Percentiles rank a stretch among this genome's conserved stretches.
phyloP scores from a whole-genome alignment of 2,113 vertebrate genomes.

The Morone chrysops region DNA sequence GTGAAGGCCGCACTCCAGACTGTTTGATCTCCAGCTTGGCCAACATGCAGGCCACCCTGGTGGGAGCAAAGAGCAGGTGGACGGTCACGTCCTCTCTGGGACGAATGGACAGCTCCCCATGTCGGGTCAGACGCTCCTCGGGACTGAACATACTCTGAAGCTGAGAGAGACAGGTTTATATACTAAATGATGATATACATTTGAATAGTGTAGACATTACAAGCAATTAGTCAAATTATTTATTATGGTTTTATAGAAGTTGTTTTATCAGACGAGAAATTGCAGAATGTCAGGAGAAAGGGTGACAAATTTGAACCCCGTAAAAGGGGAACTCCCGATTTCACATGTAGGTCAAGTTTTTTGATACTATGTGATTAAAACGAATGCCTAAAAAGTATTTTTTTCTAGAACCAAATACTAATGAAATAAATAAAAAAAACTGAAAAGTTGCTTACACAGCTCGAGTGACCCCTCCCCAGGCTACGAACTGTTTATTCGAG shows the following conservation, averaged over 20 bases:
- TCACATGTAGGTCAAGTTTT: too few relatives aligned
- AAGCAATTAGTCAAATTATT: background rate
- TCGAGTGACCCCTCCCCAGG: slow-evolving; percentile 93
- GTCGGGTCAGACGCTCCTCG: slow-evolving; percentile 89
- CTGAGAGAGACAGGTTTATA: slow-evolving; percentile 73
- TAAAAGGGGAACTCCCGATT: background rate
- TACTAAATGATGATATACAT: background rate
- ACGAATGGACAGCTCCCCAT: slow-evolving; percentile 90
- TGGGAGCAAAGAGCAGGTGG: slow-evolving; percentile 92
- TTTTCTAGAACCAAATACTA: slow-evolving; percentile 8
- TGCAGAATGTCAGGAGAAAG: background rate
- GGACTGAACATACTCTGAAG: slow-evolving; percentile 92
- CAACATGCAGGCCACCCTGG: slow-evolving; percentile 92
- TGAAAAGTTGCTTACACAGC: slow-evolving; percentile 88
- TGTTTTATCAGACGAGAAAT: background rate
- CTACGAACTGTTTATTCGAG: slow-evolving; percentile 94
- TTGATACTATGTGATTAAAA: too few relatives aligned
- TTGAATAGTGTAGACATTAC: background rate
- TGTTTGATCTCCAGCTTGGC: slow-evolving; percentile 98
- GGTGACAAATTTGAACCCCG: background rate
- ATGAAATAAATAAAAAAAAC: slow-evolving; percentile 52
- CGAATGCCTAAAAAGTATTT: slow-evolving; percentile 22
- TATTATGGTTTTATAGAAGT: background rate
- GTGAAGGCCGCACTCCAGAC: slow-evolving; percentile 86
- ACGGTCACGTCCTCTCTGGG: slow-evolving; percentile 91